phyloP scores from a whole-genome alignment of 2,888 invertebrate species.

The Gnatocerus cornutus region DNA sequence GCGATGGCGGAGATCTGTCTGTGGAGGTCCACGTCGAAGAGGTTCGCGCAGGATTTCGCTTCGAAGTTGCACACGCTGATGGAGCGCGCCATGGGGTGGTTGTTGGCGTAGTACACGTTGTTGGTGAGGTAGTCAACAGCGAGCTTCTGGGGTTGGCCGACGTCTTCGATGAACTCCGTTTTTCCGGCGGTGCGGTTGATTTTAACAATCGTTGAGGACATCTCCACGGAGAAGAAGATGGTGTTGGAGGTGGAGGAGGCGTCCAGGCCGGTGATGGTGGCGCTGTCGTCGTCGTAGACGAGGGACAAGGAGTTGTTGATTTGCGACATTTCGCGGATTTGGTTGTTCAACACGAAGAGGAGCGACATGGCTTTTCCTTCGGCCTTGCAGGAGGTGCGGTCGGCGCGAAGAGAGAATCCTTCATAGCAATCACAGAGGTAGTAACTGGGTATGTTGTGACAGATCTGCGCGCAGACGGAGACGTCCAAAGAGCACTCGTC shows the following conservation, averaged over 20 bases:
- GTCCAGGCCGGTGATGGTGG: constrained; percentile 74
- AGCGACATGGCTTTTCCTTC: constrained; percentile 73
- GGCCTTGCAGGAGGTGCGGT: constrained; percentile 81
- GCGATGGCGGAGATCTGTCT: constrained; percentile 75
- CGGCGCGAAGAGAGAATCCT: constrained; percentile 75
- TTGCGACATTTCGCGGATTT: constrained; percentile 73
- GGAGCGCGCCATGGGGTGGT: constrained; percentile 61
- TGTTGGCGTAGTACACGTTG: constrained; percentile 79
- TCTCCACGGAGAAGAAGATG: constrained; percentile 67
- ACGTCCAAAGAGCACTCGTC: constrained; percentile 79
- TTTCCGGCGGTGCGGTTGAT: constrained; percentile 67
- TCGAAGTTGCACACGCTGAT: constrained; percentile 67
- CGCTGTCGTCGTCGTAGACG: constrained; percentile 70
- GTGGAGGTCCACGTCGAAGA: constrained; percentile 73
- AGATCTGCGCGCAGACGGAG: constrained; percentile 79
- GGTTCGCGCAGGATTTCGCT: constrained; percentile 60
- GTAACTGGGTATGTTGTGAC: constrained; percentile 74
- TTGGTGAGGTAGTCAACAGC: constrained; percentile 84
- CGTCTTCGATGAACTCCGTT: constrained; percentile 66
- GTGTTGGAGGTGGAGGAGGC: constrained; percentile 22
- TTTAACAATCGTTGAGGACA: constrained; percentile 57
- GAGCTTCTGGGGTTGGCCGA: constrained; percentile 74
- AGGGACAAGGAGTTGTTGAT: constrained; percentile 64
- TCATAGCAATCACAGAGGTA: constrained; percentile 76
- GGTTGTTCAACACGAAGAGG: constrained; percentile 74